phyloP scores from a whole-genome alignment of 2,888 invertebrate species.

The Neelides folsomi region DNA sequence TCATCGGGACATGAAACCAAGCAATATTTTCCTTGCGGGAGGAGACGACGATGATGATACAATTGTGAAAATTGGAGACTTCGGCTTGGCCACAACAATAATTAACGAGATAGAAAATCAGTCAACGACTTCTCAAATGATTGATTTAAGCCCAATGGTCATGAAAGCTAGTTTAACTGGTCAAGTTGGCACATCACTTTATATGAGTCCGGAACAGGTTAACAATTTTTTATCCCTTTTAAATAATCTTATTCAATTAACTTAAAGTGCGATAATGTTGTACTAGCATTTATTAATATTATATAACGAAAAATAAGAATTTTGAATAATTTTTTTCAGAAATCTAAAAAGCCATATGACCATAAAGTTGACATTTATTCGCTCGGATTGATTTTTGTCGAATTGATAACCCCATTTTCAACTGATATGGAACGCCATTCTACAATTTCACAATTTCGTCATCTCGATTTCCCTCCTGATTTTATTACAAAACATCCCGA shows the following conservation, averaged over 20 bases:
- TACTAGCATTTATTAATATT: conserved; percentile 1
- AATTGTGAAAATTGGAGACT: conserved; percentile 77
- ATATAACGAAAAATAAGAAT: not conserved
- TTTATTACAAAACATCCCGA: conserved; percentile 52
- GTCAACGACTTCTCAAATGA: conserved; percentile 1
- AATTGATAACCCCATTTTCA: conserved; percentile 72
- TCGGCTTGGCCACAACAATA: conserved; percentile 90
- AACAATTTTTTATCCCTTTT: conserved; percentile 8
- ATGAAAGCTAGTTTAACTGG: conserved; percentile 37
- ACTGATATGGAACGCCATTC: conserved; percentile 80
- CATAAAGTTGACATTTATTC: conserved; percentile 93
- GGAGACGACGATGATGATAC: conserved; percentile 14
- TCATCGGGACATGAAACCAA: conserved; percentile 86
- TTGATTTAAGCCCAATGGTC: too few relatives aligned
- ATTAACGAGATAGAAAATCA: conserved; percentile 36
- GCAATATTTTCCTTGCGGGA: conserved; percentile 29
- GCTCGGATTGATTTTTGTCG: conserved; percentile 83
- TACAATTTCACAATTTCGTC: conserved; percentile 52
- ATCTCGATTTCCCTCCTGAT: conserved; percentile 52
- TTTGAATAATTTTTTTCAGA: conserved; percentile 36
- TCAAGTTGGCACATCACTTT: conserved; percentile 74
- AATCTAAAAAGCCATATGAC: conserved; percentile 57
- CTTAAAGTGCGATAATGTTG: conserved; percentile 9
- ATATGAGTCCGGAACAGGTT: conserved; percentile 96
- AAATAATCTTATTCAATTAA: too few relatives aligned